Evolutionary conservation across 2,113 vertebrate genomes (phyloP).

Genomic region (Lasiurus cinereus): DNA sequence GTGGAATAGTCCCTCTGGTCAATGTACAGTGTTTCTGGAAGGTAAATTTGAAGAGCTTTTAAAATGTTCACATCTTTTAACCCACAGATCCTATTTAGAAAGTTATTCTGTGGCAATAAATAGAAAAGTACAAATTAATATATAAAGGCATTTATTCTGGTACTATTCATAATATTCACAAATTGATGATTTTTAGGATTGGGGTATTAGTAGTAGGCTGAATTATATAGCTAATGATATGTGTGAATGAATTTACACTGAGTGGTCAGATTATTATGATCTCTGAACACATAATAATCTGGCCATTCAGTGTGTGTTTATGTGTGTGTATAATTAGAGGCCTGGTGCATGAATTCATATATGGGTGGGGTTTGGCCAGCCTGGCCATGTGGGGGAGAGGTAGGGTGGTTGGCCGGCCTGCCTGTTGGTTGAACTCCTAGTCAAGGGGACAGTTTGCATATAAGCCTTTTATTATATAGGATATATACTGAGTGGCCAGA

Average conservation of each 20-base stretch:
- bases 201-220: background rate
- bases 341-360: too few relatives aligned
- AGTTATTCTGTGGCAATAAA: slow-evolving; percentile 42
- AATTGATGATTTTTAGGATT: background rate
- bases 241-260: background rate
- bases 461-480: too few relatives aligned
- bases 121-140: background rate
- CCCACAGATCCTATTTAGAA: background rate
- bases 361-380: too few relatives aligned
- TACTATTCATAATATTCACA: background rate
- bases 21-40: background rate
- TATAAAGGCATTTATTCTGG: background rate
- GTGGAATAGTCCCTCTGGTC: background rate
- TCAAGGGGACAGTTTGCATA: too few relatives aligned
- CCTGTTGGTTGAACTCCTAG: too few relatives aligned
- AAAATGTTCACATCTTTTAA: slow-evolving; percentile 8
- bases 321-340: too few relatives aligned
- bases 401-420: too few relatives aligned
- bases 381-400: too few relatives aligned
- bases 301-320: too few relatives aligned
- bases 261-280: too few relatives aligned
- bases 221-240: background rate
- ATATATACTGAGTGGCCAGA: too few relatives aligned
- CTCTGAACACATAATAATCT: too few relatives aligned
- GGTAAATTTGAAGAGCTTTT: slow-evolving; percentile 8